Conservation (phyloP, 2,888 invertebrate genomes). For the Leptinotarsa rubiginosa region DNA sequence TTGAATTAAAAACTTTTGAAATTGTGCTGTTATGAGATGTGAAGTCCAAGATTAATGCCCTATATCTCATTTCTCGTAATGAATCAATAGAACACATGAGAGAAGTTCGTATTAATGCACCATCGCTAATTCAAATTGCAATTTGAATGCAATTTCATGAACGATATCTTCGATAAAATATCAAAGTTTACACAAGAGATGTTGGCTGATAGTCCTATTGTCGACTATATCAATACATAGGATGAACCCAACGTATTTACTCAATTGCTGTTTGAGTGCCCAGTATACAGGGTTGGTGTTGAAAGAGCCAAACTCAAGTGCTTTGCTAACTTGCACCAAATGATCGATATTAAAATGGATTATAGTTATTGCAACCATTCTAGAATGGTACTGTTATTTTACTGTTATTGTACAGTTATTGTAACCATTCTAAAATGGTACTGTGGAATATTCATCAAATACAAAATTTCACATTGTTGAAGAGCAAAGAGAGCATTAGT, state of each 20-base stretch:
- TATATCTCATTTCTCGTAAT: not conserved
- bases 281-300: not conserved
- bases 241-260: not conserved
- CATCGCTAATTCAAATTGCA: not conserved
- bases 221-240: constrained; percentile 1
- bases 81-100: not conserved
- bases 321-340: no score
- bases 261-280: not conserved
- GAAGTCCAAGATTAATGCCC: not conserved
- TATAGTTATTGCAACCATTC: no score
- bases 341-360: no score
- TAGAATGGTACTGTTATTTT: no score
- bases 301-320: not conserved
- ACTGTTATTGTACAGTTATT: no score
- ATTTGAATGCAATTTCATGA: constrained; percentile 10
- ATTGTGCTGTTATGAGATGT: not conserved
- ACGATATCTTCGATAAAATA: constrained; percentile 12
- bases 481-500: no score
- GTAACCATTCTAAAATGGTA: no score
- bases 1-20: no score
- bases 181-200: constrained; percentile 18
- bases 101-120: not conserved
- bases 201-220: constrained; percentile 4
- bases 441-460: no score
- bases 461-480: no score